A percentile compares a stretch with the other conserved stretches of the same genome.
phyloP scores from a whole-genome alignment of 2,888 invertebrate genomes.

The Trachelus stipa region DNA sequence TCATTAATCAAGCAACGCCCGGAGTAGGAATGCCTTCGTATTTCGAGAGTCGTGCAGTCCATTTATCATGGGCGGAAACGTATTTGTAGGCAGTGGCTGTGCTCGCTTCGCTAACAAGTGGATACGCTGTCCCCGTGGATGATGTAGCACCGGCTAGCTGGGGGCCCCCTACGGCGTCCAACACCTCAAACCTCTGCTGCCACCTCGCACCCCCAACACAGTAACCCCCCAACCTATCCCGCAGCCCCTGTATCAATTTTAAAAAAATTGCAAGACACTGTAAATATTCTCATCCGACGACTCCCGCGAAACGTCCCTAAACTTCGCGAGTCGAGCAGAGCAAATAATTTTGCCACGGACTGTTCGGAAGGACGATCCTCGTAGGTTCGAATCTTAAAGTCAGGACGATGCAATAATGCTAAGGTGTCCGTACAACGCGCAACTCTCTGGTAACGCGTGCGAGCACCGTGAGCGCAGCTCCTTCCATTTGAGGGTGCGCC shows the following conservation, averaged over 20 bases:
- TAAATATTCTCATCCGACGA: neutral
- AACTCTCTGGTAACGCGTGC: conserved; percentile 27
- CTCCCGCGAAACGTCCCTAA: neutral
- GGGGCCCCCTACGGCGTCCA: conserved; percentile 61
- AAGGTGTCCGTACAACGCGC: conserved; percentile 49
- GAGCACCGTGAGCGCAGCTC: conserved; percentile 9
- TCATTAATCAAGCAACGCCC: conserved; percentile 64
- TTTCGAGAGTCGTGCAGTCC: conserved; percentile 63
- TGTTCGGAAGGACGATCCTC: neutral
- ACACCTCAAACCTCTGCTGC: conserved; percentile 61
- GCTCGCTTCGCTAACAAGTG: conserved; percentile 63
- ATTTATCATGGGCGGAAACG: conserved; percentile 61
- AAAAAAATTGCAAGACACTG: neutral
- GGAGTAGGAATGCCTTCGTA: conserved; percentile 63
- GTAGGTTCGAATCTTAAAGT: neutral
- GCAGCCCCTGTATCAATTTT: neutral
- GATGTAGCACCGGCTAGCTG: conserved; percentile 62
- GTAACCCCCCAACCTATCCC: neutral
- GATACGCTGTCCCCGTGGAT: conserved; percentile 63
- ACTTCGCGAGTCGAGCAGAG: neutral
- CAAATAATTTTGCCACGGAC: neutral
- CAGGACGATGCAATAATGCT: conserved; percentile 32
- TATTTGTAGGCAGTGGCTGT: conserved; percentile 63
- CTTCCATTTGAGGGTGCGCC: conserved; percentile 23
- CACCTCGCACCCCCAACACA: conserved; percentile 28